These are phyloP conservation scores for Takifugu bimaculatus DNA, from an alignment of 2,113 vertebrate species.

Conservation along the genomic window DNA sequence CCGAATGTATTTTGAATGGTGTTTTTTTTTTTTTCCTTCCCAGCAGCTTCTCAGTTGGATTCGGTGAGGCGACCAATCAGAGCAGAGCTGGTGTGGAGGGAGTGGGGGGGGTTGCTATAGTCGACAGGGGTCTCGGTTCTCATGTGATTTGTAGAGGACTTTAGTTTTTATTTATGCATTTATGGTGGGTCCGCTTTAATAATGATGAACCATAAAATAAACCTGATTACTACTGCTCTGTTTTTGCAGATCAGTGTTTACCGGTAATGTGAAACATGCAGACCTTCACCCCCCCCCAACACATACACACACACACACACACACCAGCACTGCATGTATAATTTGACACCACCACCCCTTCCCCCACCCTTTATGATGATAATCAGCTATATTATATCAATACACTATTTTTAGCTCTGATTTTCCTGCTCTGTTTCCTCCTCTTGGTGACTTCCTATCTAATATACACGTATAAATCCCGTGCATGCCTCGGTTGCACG, in stretches of 20 bases:
- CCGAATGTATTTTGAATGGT: too few species aligned
- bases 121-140: too few species aligned
- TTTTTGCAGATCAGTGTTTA: neutral
- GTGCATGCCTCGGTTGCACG: slow-evolving; percentile 2
- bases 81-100: too few species aligned
- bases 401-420: slow-evolving; percentile 64
- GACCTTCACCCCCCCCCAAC: too few species aligned
- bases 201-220: too few species aligned
- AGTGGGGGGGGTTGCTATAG: too few species aligned
- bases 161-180: slow-evolving; percentile 8
- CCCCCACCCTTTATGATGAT: slow-evolving; percentile 58
- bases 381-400: slow-evolving; percentile 46
- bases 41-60: too few species aligned
- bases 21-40: too few species aligned
- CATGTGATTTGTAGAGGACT: too few species aligned
- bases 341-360: slow-evolving; percentile 29
- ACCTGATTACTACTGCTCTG: too few species aligned
- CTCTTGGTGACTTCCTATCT: slow-evolving; percentile 51
- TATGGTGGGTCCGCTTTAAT: neutral
- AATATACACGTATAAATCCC: slow-evolving; percentile 54
- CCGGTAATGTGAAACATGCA: too few species aligned
- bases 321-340: slow-evolving; percentile 10
- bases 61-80: too few species aligned
- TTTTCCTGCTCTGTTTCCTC: slow-evolving; percentile 31
- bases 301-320: slow-evolving; percentile 4